phyloP scores from a whole-genome alignment of 2,888 invertebrate species.

The Pherbina coryleti region DNA sequence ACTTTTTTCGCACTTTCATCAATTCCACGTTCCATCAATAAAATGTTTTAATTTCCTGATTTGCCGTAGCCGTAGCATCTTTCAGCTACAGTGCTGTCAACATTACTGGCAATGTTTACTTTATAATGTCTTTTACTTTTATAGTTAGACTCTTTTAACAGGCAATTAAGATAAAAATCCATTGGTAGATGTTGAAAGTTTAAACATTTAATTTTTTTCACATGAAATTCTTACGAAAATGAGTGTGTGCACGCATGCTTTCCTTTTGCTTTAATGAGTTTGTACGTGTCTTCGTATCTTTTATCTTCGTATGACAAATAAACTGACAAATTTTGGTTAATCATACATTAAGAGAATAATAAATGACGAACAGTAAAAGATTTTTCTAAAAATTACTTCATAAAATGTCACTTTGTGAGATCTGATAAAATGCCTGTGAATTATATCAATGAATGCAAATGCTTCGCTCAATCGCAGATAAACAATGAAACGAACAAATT shows the following conservation, averaged over 20 bases:
- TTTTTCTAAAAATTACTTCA: too few relatives aligned
- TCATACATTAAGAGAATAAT: too few relatives aligned
- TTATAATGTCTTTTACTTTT: neutral
- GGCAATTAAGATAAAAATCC: slow-evolving; percentile 3
- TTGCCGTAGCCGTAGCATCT: neutral
- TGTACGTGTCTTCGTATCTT: neutral
- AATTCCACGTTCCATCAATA: slow-evolving; percentile 12
- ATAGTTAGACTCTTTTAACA: neutral
- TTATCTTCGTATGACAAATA: neutral
- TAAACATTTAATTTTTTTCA: neutral
- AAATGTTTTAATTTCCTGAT: slow-evolving; percentile 21
- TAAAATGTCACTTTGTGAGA: too few relatives aligned
- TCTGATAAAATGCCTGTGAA: neutral
- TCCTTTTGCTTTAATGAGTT: neutral
- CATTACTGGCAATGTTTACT: neutral
- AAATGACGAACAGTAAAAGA: too few relatives aligned
- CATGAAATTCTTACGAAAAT: neutral
- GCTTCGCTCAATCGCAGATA: too few relatives aligned
- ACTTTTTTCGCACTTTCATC: neutral
- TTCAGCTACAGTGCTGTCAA: neutral
- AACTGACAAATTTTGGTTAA: too few relatives aligned
- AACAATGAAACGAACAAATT: too few relatives aligned
- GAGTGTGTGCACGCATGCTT: too few relatives aligned
- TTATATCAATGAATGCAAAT: neutral
- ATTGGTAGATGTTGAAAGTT: neutral